A percentile compares a stretch with the other conserved stretches of the same genome.
Evolutionary conservation across 2,888 invertebrate species (phyloP).

Genomic region (Drosophila pseudotalamancana): DNA sequence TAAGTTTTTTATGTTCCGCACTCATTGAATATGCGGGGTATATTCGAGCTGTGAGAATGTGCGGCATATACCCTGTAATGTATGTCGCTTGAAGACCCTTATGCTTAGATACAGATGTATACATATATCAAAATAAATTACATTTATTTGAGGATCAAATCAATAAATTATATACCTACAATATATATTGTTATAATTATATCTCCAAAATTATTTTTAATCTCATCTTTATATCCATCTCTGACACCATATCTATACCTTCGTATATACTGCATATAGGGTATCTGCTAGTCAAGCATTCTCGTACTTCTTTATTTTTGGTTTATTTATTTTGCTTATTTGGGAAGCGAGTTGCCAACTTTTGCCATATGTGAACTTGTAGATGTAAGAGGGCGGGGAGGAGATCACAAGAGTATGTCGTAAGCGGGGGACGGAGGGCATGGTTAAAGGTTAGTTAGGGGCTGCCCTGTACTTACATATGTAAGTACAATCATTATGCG

Average conservation of each 20-base stretch:
- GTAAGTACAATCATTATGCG: constrained; percentile 76
- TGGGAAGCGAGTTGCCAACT: constrained; percentile 61
- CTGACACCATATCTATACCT: too few species aligned
- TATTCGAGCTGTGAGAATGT: neutral
- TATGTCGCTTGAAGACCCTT: too few species aligned
- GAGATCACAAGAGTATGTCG: neutral
- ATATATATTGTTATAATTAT: too few species aligned
- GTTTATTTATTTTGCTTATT: constrained; percentile 46
- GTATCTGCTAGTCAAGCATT: neutral
- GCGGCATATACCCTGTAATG: too few species aligned
- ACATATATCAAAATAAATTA: too few species aligned
- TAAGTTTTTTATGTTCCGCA: constrained; percentile 1
- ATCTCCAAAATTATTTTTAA: too few species aligned
- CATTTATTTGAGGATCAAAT: too few species aligned
- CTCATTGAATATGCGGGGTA: neutral
- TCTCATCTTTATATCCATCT: too few species aligned
- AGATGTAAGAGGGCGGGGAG: neutral
- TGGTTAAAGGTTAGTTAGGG: constrained; percentile 49
- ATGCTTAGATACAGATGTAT: too few species aligned
- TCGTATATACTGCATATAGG: too few species aligned
- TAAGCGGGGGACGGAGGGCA: neutral
- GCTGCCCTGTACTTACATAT: constrained; percentile 60
- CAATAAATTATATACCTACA: too few species aligned
- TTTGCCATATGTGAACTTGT: constrained; percentile 34
- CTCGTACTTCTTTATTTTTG: constrained; percentile 13